Evolutionary conservation across 2,888 invertebrate genomes (phyloP).

Genomic region (Heliconius sara): DNA sequence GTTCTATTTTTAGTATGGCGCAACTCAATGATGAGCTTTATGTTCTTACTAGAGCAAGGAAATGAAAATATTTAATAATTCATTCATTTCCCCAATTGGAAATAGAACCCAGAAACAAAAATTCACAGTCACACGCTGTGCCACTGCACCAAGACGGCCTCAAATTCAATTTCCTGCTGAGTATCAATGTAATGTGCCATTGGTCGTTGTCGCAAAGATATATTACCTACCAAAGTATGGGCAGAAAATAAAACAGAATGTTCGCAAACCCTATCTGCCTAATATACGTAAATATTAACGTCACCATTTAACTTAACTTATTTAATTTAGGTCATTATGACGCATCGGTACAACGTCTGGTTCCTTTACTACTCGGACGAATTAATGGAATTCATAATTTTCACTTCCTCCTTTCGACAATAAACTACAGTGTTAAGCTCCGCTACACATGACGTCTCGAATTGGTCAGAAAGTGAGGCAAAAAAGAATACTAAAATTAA

Average conservation of each 20-base stretch:
- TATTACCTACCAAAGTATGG: not conserved
- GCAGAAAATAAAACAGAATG: no score
- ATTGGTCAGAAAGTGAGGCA: not conserved
- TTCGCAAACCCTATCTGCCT: not conserved
- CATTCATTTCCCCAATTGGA: not conserved
- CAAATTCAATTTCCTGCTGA: not conserved
- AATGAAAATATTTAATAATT: not conserved
- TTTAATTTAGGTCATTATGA: not conserved
- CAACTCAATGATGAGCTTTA: no score
- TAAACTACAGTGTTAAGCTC: not conserved
- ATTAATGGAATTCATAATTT: not conserved
- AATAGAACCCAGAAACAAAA: no score
- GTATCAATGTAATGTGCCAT: no score
- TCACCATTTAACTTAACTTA: not conserved
- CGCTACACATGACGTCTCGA: not conserved
- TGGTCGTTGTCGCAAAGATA: not conserved
- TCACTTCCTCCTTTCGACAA: not conserved
- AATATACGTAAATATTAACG: not conserved
- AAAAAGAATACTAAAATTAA: not conserved
- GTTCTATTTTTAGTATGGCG: no score
- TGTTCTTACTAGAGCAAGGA: not conserved
- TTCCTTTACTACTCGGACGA: not conserved
- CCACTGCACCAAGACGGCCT: not conserved
- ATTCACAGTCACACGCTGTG: not conserved
- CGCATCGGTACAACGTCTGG: not conserved